These are phyloP conservation scores for Selenia dentaria DNA, from an alignment of 2,888 invertebrate species.

Conservation along the genomic window DNA sequence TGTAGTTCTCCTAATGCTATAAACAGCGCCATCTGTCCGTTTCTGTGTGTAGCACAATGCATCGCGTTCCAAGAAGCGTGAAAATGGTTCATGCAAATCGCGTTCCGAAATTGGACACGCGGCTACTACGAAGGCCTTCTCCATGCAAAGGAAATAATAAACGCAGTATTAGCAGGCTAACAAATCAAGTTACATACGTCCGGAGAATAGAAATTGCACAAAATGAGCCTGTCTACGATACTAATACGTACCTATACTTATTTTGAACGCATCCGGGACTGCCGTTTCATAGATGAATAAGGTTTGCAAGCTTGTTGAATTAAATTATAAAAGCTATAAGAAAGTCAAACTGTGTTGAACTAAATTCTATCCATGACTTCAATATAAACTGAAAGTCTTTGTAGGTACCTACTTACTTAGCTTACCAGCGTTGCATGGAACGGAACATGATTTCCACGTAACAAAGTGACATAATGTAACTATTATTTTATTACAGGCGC, in stretches of 20 bases:
- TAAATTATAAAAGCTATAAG: no score
- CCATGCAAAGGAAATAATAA: constrained; percentile 49
- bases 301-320: no score
- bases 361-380: no score
- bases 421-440: no score
- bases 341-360: no score
- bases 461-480: no score
- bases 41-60: constrained; percentile 12
- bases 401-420: no score
- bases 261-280: constrained; percentile 49
- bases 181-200: constrained; percentile 53
- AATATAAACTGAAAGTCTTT: no score
- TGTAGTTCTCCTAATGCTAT: no score
- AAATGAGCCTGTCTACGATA: constrained; percentile 49
- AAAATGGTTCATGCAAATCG: constrained; percentile 21
- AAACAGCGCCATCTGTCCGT: constrained; percentile 44
- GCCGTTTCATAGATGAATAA: no score
- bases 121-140: constrained; percentile 24
- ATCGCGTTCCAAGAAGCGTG: constrained; percentile 1
- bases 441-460: no score
- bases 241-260: constrained; percentile 43
- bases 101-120: constrained; percentile 25
- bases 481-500: no score
- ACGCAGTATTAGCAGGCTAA: constrained; percentile 58
- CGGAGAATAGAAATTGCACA: constrained; percentile 56